Evolutionary conservation across 2,888 invertebrate species (phyloP).

Genomic region (Zhuqinia jingwanae): DNA sequence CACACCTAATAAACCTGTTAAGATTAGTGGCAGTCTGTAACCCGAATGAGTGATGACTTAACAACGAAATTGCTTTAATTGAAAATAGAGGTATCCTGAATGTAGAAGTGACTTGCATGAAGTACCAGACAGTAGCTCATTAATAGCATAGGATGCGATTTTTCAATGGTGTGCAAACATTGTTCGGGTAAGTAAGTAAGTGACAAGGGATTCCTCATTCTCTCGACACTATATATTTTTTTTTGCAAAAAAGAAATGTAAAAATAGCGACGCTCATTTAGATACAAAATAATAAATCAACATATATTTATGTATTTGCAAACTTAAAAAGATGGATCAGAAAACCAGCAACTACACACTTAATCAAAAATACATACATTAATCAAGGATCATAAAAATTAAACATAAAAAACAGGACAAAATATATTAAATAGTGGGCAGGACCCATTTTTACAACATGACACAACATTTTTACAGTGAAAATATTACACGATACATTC

Average conservation of each 20-base stretch:
- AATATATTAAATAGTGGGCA: not conserved
- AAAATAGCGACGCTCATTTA: not conserved
- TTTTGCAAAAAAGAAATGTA: not conserved
- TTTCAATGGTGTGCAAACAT: not conserved
- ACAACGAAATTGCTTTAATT: not conserved
- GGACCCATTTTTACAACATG: not conserved
- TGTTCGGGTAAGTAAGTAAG: not conserved
- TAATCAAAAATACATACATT: not conserved
- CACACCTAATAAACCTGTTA: conserved; percentile 1
- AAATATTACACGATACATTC: not conserved
- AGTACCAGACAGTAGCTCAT: not conserved
- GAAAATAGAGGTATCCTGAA: not conserved
- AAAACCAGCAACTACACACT: not conserved
- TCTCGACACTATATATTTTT: not conserved
- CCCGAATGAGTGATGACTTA: not conserved
- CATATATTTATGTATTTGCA: conserved; percentile 27
- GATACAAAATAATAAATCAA: not conserved
- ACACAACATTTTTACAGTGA: not conserved
- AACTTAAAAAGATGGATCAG: not conserved
- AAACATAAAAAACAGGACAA: not conserved
- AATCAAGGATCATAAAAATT: not conserved
- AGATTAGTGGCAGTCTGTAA: not conserved
- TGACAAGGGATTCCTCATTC: too few species aligned
- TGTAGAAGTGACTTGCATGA: not conserved
- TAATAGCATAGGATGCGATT: not conserved